phyloP scores from a whole-genome alignment of 2,888 invertebrate species.

The Spicauda simplicius region DNA sequence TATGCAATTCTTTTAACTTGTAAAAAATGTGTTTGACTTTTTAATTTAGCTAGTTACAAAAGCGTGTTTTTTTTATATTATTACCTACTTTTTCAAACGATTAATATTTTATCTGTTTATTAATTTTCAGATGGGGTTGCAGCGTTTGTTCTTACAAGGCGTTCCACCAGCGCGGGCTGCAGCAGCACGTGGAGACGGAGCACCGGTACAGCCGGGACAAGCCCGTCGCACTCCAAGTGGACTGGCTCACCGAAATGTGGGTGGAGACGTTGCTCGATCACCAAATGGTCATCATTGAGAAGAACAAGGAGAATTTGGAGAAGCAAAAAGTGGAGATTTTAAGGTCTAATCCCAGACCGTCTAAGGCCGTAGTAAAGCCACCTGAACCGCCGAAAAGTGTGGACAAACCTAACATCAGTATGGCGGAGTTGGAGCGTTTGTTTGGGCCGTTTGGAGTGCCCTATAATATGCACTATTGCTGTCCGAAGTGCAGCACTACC shows the following conservation, averaged over 20 bases:
- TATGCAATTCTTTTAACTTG: too few relatives aligned
- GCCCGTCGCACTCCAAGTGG: slow-evolving; percentile 67
- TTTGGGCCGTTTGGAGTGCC: slow-evolving; percentile 66
- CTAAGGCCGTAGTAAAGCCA: slow-evolving; percentile 1
- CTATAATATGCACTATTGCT: slow-evolving; percentile 53
- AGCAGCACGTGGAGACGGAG: slow-evolving; percentile 80
- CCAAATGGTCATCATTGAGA: slow-evolving; percentile 59
- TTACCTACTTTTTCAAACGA: too few relatives aligned
- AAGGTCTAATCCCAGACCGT: slow-evolving; percentile 42
- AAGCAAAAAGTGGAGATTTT: slow-evolving; percentile 53
- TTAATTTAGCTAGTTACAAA: too few relatives aligned
- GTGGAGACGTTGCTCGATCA: slow-evolving; percentile 65
- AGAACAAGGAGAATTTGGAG: slow-evolving; percentile 55
- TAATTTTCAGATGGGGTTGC: slow-evolving; percentile 84
- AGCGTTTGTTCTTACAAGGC: slow-evolving; percentile 84
- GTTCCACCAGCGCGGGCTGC: slow-evolving; percentile 80
- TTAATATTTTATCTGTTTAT: too few relatives aligned
- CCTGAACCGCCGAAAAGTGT: not conserved
- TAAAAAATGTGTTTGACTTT: too few relatives aligned
- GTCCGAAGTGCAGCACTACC: slow-evolving; percentile 64
- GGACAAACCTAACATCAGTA: slow-evolving; percentile 36
- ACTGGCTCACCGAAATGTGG: slow-evolving; percentile 82
- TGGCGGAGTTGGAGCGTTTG: slow-evolving; percentile 55
- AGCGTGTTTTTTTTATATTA: too few relatives aligned
- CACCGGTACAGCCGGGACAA: slow-evolving; percentile 61